A percentile compares a stretch with the other conserved stretches of the same genome.
phyloP scores from a whole-genome alignment of 2,113 vertebrate species.

The Halcyon malimbica region DNA sequence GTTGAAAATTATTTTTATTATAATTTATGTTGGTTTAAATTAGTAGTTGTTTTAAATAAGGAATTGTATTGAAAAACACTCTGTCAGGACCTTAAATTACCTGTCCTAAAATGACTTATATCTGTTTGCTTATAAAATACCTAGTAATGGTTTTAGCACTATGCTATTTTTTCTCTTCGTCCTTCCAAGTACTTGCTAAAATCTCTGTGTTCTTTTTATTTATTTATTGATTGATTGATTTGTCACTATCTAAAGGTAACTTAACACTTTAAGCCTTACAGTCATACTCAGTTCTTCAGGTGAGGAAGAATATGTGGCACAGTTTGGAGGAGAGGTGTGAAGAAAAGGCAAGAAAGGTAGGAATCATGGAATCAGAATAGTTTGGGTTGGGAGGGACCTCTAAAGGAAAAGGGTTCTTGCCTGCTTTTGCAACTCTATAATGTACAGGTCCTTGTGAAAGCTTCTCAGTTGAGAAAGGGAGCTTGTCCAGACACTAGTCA shows the following conservation, averaged over 20 bases:
- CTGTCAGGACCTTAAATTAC: background rate
- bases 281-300: background rate
- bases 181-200: background rate
- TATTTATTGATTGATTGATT: background rate
- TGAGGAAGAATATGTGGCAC: fast-evolving
- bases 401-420: background rate
- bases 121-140: background rate
- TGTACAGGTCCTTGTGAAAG: background rate
- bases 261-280: background rate
- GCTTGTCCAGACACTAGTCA: background rate
- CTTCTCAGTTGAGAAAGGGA: background rate
- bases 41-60: background rate
- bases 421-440: background rate
- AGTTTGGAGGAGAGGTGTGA: background rate
- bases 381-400: background rate
- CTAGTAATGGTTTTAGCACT: background rate
- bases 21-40: background rate
- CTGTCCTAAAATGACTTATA: background rate
- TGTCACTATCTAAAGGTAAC: background rate
- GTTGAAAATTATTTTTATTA: background rate
- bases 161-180: background rate
- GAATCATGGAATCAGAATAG: background rate
- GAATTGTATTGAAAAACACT: background rate
- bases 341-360: background rate
- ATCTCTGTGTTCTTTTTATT: background rate